Conservation (phyloP, 2,113 vertebrate genomes). For the Toxotes jaculatrix region DNA sequence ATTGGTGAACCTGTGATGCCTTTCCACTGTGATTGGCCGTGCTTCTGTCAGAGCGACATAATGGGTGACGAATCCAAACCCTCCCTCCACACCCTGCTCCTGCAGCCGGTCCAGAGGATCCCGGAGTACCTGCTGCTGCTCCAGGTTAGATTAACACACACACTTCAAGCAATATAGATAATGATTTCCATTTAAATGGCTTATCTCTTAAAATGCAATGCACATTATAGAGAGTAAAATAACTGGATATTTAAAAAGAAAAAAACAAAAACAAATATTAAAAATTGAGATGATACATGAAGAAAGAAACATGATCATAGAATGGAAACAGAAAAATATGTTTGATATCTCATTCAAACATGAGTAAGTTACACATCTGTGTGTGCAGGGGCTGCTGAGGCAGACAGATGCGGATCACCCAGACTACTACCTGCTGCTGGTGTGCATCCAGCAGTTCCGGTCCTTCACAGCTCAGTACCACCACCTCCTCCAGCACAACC, state of each 20-base stretch:
- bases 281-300: neutral
- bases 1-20: conserved; percentile 11
- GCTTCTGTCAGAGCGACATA: conserved; percentile 75
- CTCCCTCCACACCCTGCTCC: conserved; percentile 92
- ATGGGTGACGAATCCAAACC: conserved; percentile 91
- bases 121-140: conserved; percentile 94
- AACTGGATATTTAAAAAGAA: neutral
- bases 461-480: conserved; percentile 93
- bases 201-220: neutral
- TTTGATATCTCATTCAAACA: neutral
- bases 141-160: conserved; percentile 84
- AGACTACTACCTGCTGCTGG: conserved; percentile 95
- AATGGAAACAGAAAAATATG: neutral
- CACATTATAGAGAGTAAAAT: too few species aligned
- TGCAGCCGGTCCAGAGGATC: conserved; percentile 95
- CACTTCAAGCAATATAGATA: neutral
- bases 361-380: conserved; percentile 9
- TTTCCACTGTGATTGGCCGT: conserved; percentile 14
- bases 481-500: conserved; percentile 94
- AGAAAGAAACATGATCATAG: neutral
- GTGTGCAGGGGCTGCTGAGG: conserved; percentile 88
- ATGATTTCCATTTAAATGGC: neutral
- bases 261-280: neutral
- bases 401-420: conserved; percentile 96
- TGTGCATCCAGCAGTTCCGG: conserved; percentile 94